phyloP scores from a whole-genome alignment of 1,140 invertebrate genomes.

The Asbolus verrucosus region DNA sequence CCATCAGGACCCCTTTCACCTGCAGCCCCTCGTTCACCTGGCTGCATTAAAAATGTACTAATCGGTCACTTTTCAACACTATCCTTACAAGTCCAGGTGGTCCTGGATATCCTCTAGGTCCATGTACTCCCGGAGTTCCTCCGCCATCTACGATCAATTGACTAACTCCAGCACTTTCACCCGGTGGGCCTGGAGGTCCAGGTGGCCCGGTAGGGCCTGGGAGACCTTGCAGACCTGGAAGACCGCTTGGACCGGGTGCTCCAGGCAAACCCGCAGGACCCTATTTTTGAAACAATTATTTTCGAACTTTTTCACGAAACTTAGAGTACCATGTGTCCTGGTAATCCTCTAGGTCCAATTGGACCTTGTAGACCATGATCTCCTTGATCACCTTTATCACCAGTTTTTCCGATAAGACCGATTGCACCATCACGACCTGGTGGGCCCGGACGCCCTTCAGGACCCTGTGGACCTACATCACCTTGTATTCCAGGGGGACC shows the following conservation, averaged over 20 bases:
- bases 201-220: constrained; percentile 55
- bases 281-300: constrained; percentile 18
- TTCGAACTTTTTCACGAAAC: too few species aligned
- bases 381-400: constrained; percentile 67
- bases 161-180: constrained; percentile 53
- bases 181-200: constrained; percentile 58
- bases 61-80: not conserved
- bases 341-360: constrained; percentile 68
- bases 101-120: constrained; percentile 63
- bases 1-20: constrained; percentile 61
- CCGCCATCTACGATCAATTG: constrained; percentile 47
- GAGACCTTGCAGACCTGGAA: constrained; percentile 60
- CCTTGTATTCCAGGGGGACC: constrained; percentile 62
- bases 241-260: constrained; percentile 61
- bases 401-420: constrained; percentile 65
- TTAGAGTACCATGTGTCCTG: constrained; percentile 48
- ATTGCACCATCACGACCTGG: constrained; percentile 67
- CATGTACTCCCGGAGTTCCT: constrained; percentile 59
- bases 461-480: constrained; percentile 61
- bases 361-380: constrained; percentile 69
- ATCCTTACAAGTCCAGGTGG: constrained; percentile 60
- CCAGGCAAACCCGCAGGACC: constrained; percentile 56
- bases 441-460: constrained; percentile 64
- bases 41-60: constrained; percentile 47
- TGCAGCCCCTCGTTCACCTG: constrained; percentile 59